Percentiles rank a stretch among this genome's conserved stretches.
Evolutionary conservation across 2,797 vertebrate genomes (phyloP).

Genomic region (Spondyliosoma cantharus): DNA sequence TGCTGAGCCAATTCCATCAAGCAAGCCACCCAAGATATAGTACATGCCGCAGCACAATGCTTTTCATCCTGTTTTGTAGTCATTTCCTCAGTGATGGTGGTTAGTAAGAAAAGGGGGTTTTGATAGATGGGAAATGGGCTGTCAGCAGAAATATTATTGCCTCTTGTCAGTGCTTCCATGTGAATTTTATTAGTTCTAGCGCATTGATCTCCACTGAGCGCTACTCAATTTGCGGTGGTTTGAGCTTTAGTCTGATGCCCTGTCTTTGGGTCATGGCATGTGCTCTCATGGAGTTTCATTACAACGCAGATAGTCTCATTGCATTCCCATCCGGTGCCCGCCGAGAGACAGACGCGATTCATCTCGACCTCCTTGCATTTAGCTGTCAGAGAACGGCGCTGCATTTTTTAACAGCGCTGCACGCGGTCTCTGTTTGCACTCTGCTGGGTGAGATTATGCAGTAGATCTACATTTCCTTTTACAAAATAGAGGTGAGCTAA

Average conservation of each 20-base stretch:
- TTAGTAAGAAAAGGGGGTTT: slow-evolving; percentile 55
- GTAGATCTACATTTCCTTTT: slow-evolving; percentile 50
- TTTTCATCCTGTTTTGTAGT: slow-evolving; percentile 75
- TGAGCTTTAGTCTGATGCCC: slow-evolving; percentile 49
- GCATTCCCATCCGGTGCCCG: slow-evolving; percentile 6
- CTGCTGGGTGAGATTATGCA: slow-evolving; percentile 37
- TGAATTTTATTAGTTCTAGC: slow-evolving; percentile 70
- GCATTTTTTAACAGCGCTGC: slow-evolving; percentile 30
- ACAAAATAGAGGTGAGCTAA: slow-evolving; percentile 65
- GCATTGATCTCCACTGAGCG: slow-evolving; percentile 58
- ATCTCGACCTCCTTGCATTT: slow-evolving; percentile 31
- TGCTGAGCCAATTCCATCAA: slow-evolving; percentile 78
- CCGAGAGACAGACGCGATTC: slow-evolving; percentile 25
- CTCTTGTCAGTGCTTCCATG: slow-evolving; percentile 58
- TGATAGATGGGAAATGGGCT: slow-evolving; percentile 65
- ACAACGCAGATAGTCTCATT: slow-evolving; percentile 44
- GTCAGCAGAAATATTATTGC: slow-evolving; percentile 71
- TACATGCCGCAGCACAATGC: slow-evolving; percentile 68
- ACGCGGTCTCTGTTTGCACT: slow-evolving; percentile 9
- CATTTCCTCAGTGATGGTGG: slow-evolving; percentile 59
- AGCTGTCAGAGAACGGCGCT: slow-evolving; percentile 26
- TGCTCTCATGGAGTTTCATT: slow-evolving; percentile 54
- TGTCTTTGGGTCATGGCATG: slow-evolving; percentile 45
- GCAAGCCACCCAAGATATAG: slow-evolving; percentile 78
- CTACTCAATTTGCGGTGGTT: slow-evolving; percentile 32